Conservation (phyloP, 2,888 invertebrate genomes). For the Hirtodrosophila duncani region DNA sequence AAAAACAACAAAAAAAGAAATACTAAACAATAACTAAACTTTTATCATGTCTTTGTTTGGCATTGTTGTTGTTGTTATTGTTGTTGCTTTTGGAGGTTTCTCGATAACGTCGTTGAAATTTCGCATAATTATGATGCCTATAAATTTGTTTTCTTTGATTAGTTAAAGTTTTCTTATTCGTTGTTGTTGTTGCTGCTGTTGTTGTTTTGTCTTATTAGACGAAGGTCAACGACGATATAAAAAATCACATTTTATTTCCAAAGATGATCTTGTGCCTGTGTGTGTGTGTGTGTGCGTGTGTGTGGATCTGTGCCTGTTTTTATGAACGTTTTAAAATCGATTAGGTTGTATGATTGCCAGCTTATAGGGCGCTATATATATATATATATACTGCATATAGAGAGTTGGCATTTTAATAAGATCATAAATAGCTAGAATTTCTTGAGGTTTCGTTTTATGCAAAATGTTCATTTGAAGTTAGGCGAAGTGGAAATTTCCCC, state of each 20-base stretch:
- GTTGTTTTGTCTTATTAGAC: slow-evolving; percentile 58
- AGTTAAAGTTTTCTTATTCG: slow-evolving; percentile 57
- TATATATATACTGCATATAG: not conserved
- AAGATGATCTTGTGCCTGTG: slow-evolving; percentile 1
- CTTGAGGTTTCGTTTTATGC: slow-evolving; percentile 7
- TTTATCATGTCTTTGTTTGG: slow-evolving; percentile 12
- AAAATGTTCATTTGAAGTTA: slow-evolving; percentile 17
- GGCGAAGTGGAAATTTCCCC: too few relatives aligned
- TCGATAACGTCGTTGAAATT: slow-evolving; percentile 57
- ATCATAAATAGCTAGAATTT: too few relatives aligned
- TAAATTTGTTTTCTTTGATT: slow-evolving; percentile 74
- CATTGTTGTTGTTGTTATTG: not conserved
- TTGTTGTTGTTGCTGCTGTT: slow-evolving; percentile 15
- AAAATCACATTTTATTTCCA: slow-evolving; percentile 58
- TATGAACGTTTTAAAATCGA: slow-evolving; percentile 65
- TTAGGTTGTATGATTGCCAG: slow-evolving; percentile 46
- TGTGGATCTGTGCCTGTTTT: slow-evolving; percentile 23
- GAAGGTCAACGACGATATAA: slow-evolving; percentile 72
- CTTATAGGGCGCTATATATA: slow-evolving; percentile 20
- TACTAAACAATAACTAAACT: slow-evolving; percentile 20
- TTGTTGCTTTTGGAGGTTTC: slow-evolving; percentile 27
- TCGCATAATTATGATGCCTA: slow-evolving; percentile 73
- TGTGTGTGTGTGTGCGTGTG: slow-evolving; percentile 5
- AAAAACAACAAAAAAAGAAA: slow-evolving; percentile 6
- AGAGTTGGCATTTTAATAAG: too few relatives aligned